Evolutionary conservation across 2,888 invertebrate genomes (phyloP).

Genomic region (Temnothorax unifasciatus): DNA sequence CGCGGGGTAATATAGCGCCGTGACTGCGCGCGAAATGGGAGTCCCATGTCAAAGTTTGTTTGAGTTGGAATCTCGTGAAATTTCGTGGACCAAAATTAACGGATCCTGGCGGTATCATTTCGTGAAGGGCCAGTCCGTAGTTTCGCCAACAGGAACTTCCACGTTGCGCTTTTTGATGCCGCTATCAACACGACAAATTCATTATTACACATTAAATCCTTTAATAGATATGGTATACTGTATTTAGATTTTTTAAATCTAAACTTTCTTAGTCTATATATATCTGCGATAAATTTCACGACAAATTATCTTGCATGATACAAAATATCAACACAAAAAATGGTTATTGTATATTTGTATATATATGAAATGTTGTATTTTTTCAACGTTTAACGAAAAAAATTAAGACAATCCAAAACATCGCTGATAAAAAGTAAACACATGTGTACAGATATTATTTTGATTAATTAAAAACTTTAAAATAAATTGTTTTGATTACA

Average conservation of each 20-base stretch:
- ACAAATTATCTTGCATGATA: background rate
- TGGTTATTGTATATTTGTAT: background rate
- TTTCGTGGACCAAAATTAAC: constrained; percentile 69
- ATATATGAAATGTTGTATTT: background rate
- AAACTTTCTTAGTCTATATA: background rate
- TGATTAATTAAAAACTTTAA: background rate
- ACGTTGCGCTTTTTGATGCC: constrained; percentile 23
- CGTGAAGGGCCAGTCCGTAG: constrained; percentile 56
- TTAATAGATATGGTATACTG: background rate
- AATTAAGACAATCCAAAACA: background rate
- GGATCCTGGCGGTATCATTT: constrained; percentile 64
- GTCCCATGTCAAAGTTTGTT: constrained; percentile 64
- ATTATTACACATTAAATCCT: constrained; percentile 8
- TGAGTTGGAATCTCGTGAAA: constrained; percentile 58
- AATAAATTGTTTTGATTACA: background rate
- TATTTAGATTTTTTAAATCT: background rate
- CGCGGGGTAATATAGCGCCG: constrained; percentile 26
- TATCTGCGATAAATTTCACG: background rate
- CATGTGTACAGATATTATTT: background rate
- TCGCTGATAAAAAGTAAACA: background rate
- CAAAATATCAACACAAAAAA: background rate
- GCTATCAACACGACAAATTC: constrained; percentile 19
- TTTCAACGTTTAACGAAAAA: background rate
- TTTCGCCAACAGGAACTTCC: constrained; percentile 52
- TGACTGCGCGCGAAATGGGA: constrained; percentile 53